Base-by-base conservation (phyloP, 2,888 invertebrate genomes). In the Seira ritae region DNA sequence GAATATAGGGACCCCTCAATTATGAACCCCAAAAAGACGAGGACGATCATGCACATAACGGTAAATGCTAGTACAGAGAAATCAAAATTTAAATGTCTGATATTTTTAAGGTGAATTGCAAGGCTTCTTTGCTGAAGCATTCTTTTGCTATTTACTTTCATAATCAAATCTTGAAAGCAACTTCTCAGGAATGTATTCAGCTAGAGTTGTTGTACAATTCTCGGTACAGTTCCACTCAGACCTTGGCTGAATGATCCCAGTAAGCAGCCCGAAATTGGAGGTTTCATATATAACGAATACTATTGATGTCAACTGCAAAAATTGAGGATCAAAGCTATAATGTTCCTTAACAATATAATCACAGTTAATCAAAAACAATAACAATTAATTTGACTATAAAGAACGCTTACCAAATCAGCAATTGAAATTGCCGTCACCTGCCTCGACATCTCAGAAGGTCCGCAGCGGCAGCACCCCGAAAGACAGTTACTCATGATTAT, bases 1-100 rank as follows among this genome's bases (percentile, higher is more conserved):
- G 84, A 85, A 24, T 78, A 85, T 3, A 85, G 19, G 46, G 55
- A 24, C 15, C 81, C 84, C 71, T 85, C 84, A 10, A 85, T 77
- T 0, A 85, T 81, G 65, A 81, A 85, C 23, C 77, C 84, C 10
- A 70, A 8, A 10, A 85, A 74, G 1, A 85, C 31, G 12, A 78
- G 66, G 0, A 67, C 22, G 19, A 85, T 70, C 37, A 85, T 17
- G 0, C 55, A 4, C 60, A 78, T 75, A 2, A 81, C 81, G 8
- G 76, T 78, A 17, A 75, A 68, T 0, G 84, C 84, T 85, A 46
- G 0, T n/a, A n/a, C n/a, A n/a, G n/a, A n/a, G n/a, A n/a, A n/a
- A n/a, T n/a, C 6, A 72, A 66, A 37, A 60, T 8, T 69, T 78
- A 19, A 65, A 70, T 37, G n/a, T n/a, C n/a, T n/a, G n/a, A n/a